phyloP scores from a whole-genome alignment of 2,888 invertebrate genomes.

The Melikaiella ostensackeni region DNA sequence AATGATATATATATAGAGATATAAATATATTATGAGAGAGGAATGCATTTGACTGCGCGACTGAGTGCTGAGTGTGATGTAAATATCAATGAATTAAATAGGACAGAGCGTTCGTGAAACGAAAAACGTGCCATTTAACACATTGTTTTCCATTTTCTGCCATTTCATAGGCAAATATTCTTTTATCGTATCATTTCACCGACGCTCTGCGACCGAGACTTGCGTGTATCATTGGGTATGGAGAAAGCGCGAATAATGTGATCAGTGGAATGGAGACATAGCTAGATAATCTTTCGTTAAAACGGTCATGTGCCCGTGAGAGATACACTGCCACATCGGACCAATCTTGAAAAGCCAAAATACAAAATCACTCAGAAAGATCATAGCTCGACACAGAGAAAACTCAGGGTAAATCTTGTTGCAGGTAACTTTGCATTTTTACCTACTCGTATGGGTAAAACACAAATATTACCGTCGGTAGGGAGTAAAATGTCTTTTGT shows the following conservation, averaged over 20 bases:
- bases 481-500: too few species aligned
- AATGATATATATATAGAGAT: constrained; percentile 62
- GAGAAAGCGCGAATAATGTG: constrained; percentile 15
- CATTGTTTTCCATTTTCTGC: constrained; percentile 19
- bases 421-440: too few species aligned
- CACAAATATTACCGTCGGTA: too few species aligned
- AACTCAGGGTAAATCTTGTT: too few species aligned
- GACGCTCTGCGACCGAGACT: constrained; percentile 53
- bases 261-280: constrained; percentile 21
- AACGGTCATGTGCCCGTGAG: constrained; percentile 42
- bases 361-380: constrained; percentile 45
- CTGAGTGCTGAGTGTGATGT: constrained; percentile 54
- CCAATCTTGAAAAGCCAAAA: constrained; percentile 54
- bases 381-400: constrained; percentile 49
- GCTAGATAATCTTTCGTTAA: constrained; percentile 16
- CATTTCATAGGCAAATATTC: neutral
- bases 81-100: constrained; percentile 63
- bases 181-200: constrained; percentile 48
- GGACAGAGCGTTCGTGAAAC: constrained; percentile 54
- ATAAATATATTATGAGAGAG: constrained; percentile 58
- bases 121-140: constrained; percentile 48
- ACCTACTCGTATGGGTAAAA: too few species aligned
- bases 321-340: constrained; percentile 72
- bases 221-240: constrained; percentile 40
- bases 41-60: constrained; percentile 47